Evolutionary conservation across 1,140 invertebrate genomes (phyloP), one percentile per base, ranked within the genome.

Genomic region (Habropoda laboriosa): DNA sequence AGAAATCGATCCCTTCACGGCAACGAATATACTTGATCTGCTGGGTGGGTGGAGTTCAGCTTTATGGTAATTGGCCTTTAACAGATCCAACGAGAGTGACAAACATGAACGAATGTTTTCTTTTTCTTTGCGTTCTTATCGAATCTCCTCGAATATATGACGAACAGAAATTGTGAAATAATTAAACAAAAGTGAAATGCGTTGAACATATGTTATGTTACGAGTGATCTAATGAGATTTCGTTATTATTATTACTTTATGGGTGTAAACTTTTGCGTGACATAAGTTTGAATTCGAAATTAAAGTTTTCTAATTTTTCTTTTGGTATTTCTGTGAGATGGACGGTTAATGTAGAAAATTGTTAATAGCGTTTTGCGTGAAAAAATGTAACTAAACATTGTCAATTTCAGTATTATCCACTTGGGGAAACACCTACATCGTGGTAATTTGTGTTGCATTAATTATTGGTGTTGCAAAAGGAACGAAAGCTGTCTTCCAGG

Each of bases 381-480:
- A 16, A 7, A 47, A 45, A 64, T 40, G 30, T 6, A 58, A 73
- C 8, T 57, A 1, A 49, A 38, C 53, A 10, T 42, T 58, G 0
- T 55, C 63, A 49, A 10, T 79, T 76, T 47, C 49, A 86, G 85
- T 86, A 68, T 45, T 86, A 2, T 80, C 83, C 4, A 82, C 55
- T 0, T 86, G 85, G 85, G 80, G 85, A 7, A 13, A 40, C 30
- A 57, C 27, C 0, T 86, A 86, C n/a, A 5, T 24, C 8, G 49
- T 75, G 5, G 72, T 85, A 2, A 68, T 84, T 18, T 32, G 81
- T 16, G 83, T 92, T n/a, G 81, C 87, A 0, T 32, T 90, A 38
- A 85, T 82, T 27, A 68, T 96, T 47, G 96, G 96, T 10, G 90
- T 96, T 2, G 94, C 95, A 42, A 96, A 96, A 91, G 96, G 95